Conservation (phyloP, 1,140 invertebrate species). For the Ectropis grisescens region DNA sequence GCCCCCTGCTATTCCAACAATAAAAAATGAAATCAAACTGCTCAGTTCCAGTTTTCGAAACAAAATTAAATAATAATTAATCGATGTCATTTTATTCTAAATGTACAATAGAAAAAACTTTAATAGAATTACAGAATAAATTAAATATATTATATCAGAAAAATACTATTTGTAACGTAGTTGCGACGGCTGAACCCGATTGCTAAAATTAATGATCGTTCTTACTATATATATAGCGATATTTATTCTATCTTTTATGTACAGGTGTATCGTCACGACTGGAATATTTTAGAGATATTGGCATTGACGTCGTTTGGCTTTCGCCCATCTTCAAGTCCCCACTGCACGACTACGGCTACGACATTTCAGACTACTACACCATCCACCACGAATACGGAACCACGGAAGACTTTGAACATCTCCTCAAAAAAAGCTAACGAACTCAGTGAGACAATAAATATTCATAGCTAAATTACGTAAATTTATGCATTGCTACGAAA, state of each 20-base stretch:
- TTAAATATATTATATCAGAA: too few species aligned
- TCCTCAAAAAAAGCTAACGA: conserved; percentile 62
- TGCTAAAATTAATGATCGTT: too few species aligned
- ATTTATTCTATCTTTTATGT: not conserved
- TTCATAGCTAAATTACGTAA: conserved; percentile 21
- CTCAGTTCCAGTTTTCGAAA: too few species aligned
- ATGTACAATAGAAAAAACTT: too few species aligned
- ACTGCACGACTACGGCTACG: conserved; percentile 77
- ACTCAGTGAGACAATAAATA: conserved; percentile 45
- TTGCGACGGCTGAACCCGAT: too few species aligned
- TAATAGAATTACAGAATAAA: too few species aligned
- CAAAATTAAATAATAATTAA: too few species aligned
- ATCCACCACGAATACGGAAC: conserved; percentile 75
- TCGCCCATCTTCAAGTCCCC: conserved; percentile 78
- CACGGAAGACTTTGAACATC: conserved; percentile 73
- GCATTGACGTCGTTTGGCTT: conserved; percentile 74
- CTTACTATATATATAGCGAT: not conserved
- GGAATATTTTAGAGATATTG: conserved; percentile 71
- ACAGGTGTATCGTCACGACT: conserved; percentile 71
- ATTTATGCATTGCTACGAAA: conserved; percentile 26
- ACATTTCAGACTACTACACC: conserved; percentile 73
- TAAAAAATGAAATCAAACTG: too few species aligned
- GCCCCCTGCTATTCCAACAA: too few species aligned
- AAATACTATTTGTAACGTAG: too few species aligned
- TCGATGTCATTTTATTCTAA: too few species aligned